Evolutionary conservation across 1,140 invertebrate species (phyloP).

Genomic region (Platorchestia sp.): DNA sequence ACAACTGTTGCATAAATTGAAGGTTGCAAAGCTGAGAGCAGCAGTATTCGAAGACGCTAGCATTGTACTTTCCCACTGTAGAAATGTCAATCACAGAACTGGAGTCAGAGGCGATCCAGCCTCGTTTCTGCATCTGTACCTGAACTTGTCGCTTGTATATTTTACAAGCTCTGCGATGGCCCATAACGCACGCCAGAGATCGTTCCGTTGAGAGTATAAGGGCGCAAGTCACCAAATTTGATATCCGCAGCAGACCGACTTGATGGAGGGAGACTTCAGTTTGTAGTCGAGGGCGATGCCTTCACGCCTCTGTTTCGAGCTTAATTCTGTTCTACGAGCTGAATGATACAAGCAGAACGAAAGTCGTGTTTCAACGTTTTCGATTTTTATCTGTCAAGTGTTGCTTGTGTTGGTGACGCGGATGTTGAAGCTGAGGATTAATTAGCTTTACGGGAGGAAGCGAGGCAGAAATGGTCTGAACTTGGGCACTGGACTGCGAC

Average conservation of each 20-base stretch:
- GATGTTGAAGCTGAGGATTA: neutral
- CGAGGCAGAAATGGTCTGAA: neutral
- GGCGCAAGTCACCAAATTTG: slow-evolving; percentile 42
- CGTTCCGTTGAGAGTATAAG: neutral
- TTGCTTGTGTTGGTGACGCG: neutral
- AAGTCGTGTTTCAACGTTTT: neutral
- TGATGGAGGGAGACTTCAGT: slow-evolving; percentile 29
- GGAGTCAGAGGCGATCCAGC: neutral
- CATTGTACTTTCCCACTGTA: neutral
- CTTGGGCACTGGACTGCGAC: neutral
- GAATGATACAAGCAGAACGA: neutral
- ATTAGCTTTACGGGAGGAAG: slow-evolving; percentile 15
- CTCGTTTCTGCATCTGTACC: neutral
- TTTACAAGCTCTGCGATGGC: slow-evolving; percentile 37
- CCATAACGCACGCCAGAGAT: slow-evolving; percentile 38
- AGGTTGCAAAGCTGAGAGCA: neutral
- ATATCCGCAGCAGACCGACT: slow-evolving; percentile 3
- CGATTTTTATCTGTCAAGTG: neutral
- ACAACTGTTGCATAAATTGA: neutral
- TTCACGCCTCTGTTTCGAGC: neutral
- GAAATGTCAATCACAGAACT: neutral
- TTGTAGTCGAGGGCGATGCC: slow-evolving; percentile 10
- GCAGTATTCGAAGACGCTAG: neutral
- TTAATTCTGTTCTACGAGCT: neutral
- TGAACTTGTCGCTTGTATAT: slow-evolving; percentile 28